Base-by-base conservation (phyloP, 2,113 vertebrate species). In the Anoura caudifer region DNA sequence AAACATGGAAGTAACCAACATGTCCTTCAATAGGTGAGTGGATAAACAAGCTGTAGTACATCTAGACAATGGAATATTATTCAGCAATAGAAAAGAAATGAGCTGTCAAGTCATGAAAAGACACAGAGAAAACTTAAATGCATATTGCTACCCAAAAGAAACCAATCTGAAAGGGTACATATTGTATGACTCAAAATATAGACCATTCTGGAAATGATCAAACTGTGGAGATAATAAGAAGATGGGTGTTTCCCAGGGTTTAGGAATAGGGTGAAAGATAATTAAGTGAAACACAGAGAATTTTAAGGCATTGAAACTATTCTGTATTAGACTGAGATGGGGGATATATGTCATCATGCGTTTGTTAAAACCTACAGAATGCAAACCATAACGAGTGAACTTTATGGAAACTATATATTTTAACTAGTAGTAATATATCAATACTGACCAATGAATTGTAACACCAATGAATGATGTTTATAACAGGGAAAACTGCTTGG, bases 291-390 rank as follows among this genome's bases (percentile, higher is more conserved):
- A 41, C 24, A 43, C 7, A 11, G 41, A 13, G 20, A 9, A 19
- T 8, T n/a, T 47, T 47, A 36, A 36, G 45, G 3, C n/a, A 61
- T 16, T 24, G 43, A n/a, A 41, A 43, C 17, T 16, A 20, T 69
- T 87, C 82, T 11, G 4, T 11, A 12, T 7, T 28, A 54, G 47
- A 19, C 13, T 52, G 26, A 47, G 16, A n/a, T 38, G 28, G 20
- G 52, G 16, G 41, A 3, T 12, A 59, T 9, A 0, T 14, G 33
- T 28, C 14, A 0, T 13, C 31, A 3, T 17, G 13, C 20, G 24
- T 61, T 45, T 47, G 8, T 67, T 63, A 82, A 80, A 52, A 43
- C 24, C 75, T 19, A 3, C 5, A 28, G 52, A n/a, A 17, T 14
- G 2, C 22, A 36, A 31, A 56, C 5, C 20, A 2, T 50, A 26